Evolutionary conservation across 2,113 vertebrate genomes (phyloP).

Genomic region (Phyllostomus hastatus): DNA sequence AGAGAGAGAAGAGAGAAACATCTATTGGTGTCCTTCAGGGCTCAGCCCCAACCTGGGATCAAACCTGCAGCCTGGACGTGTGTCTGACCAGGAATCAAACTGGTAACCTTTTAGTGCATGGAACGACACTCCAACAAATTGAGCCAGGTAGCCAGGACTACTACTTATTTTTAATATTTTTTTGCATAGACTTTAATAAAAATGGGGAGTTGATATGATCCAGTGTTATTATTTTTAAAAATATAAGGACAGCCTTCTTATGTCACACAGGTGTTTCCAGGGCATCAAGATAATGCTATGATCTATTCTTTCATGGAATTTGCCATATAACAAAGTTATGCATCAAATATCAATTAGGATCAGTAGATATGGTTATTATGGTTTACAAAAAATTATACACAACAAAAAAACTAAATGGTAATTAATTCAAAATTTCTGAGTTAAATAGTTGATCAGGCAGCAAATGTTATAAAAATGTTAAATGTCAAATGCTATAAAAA

Average conservation of each 20-base stretch:
- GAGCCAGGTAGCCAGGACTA: no score
- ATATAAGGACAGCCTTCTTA: rapidly evolving
- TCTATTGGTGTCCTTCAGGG: no score
- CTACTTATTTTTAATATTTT: background rate
- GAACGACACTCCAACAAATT: no score
- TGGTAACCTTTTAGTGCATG: no score
- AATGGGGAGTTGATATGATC: background rate
- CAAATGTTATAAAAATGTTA: background rate
- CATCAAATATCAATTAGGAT: background rate
- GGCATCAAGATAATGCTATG: background rate
- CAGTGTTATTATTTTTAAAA: background rate
- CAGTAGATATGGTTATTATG: background rate
- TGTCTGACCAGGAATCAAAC: no score
- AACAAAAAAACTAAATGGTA: background rate
- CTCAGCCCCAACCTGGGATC: no score
- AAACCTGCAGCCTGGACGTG: no score
- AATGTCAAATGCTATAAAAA: no score
- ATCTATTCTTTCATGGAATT: background rate
- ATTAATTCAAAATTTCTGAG: background rate
- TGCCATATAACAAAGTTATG: background rate
- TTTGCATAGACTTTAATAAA: background rate
- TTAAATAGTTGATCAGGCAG: background rate
- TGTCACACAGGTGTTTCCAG: background rate
- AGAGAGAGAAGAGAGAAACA: no score
- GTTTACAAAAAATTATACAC: background rate